These are phyloP conservation scores for Neolamprologus hecqui DNA, from an alignment of 2,113 vertebrate genomes.

Conservation along the genomic window DNA sequence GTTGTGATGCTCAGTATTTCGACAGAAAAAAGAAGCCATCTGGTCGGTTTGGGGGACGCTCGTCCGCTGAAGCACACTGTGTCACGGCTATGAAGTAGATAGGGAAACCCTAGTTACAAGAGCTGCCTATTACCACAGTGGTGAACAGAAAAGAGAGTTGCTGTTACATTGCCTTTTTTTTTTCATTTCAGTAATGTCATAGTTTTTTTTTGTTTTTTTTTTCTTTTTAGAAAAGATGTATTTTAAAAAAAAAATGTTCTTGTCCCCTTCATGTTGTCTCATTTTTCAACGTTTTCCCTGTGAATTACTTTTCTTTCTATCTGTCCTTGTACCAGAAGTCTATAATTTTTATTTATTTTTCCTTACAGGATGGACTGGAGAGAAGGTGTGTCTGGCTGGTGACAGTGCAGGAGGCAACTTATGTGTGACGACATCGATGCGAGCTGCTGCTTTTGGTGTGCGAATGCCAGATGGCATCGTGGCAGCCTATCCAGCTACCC, in stretches of 20 bases:
- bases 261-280: neutral
- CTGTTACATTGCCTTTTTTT: neutral
- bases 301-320: neutral
- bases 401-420: conserved; percentile 89
- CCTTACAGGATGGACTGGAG: conserved; percentile 79
- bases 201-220: neutral
- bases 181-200: neutral
- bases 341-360: neutral
- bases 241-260: neutral
- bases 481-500: conserved; percentile 81
- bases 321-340: neutral
- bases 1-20: neutral
- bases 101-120: neutral
- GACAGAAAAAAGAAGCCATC: conserved; percentile 1
- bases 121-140: neutral
- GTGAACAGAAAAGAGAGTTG: neutral
- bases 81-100: neutral
- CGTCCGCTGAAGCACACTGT: neutral
- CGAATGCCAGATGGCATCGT: conserved; percentile 83
- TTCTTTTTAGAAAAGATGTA: neutral
- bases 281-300: neutral
- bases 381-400: conserved; percentile 82
- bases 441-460: conserved; percentile 79
- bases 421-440: conserved; percentile 79
- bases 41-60: neutral